Evolutionary conservation across 2,888 invertebrate genomes (phyloP).

Genomic region (Watsonalla cultraria): DNA sequence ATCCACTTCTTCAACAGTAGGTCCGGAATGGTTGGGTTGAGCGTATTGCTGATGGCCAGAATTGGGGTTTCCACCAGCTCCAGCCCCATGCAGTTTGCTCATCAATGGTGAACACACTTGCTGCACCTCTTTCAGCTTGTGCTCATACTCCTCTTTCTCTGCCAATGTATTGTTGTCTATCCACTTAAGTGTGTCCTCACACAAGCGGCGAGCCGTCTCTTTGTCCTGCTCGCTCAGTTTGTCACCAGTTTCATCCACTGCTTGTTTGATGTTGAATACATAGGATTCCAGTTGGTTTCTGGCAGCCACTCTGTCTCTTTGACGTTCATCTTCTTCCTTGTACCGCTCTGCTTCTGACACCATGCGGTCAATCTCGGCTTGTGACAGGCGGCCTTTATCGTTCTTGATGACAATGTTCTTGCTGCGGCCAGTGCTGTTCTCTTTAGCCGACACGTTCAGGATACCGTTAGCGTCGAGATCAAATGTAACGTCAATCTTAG

Average conservation of each 20-base stretch:
- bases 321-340: constrained; percentile 84
- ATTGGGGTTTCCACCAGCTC: constrained; percentile 23
- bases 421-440: constrained; percentile 81
- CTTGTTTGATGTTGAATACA: constrained; percentile 84
- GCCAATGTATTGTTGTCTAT: constrained; percentile 83
- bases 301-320: constrained; percentile 81
- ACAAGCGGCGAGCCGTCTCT: constrained; percentile 68
- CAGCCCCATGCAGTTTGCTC: constrained; percentile 79
- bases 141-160: constrained; percentile 81
- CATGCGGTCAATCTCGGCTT: constrained; percentile 90
- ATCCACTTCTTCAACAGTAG: constrained; percentile 55
- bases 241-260: constrained; percentile 79
- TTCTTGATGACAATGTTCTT: constrained; percentile 90
- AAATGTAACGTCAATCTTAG: constrained; percentile 85
- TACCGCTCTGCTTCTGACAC: constrained; percentile 85
- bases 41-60: constrained; percentile 22
- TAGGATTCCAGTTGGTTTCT: constrained; percentile 87
- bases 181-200: constrained; percentile 83
- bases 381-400: constrained; percentile 88
- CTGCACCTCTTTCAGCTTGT: constrained; percentile 79
- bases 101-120: constrained; percentile 77
- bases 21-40: constrained; percentile 27
- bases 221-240: constrained; percentile 83
- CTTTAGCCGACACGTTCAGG: constrained; percentile 90
- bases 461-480: constrained; percentile 89